phyloP scores from a whole-genome alignment of 2,888 invertebrate genomes.

The Papilio demoleus region DNA sequence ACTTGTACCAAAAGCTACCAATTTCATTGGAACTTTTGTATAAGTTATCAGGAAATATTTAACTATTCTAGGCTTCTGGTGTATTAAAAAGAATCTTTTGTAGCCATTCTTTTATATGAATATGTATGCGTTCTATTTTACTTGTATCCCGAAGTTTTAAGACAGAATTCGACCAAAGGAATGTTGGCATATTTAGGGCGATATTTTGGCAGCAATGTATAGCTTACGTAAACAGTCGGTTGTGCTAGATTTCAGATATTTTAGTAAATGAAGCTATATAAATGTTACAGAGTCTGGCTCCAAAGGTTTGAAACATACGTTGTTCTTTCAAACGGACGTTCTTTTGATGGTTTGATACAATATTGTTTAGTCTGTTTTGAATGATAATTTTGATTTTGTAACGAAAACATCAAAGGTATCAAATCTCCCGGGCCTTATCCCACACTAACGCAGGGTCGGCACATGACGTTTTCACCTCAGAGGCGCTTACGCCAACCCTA shows the following conservation, averaged over 20 bases:
- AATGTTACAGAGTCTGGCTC: slow-evolving; percentile 17
- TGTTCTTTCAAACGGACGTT: neutral
- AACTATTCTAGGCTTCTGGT: too few relatives aligned
- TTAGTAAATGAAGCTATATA: slow-evolving; percentile 23
- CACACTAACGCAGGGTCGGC: too few relatives aligned
- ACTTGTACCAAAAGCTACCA: neutral
- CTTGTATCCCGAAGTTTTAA: slow-evolving; percentile 10
- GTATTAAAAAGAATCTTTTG: slow-evolving; percentile 6
- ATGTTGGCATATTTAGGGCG: slow-evolving; percentile 26
- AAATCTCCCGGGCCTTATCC: too few relatives aligned
- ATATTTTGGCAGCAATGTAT: slow-evolving; percentile 32
- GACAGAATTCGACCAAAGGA: slow-evolving; percentile 32
- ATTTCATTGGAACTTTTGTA: neutral
- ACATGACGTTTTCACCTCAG: too few relatives aligned
- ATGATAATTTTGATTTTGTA: neutral
- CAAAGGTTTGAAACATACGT: slow-evolving; percentile 10
- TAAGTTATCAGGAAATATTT: neutral
- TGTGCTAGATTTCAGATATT: slow-evolving; percentile 30
- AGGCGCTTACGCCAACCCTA: too few relatives aligned
- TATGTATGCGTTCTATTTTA: slow-evolving; percentile 10
- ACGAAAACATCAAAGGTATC: neutral
- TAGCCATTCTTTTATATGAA: neutral
- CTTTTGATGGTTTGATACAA: slow-evolving; percentile 21
- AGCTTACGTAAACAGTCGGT: slow-evolving; percentile 25
- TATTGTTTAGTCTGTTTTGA: slow-evolving; percentile 17